Conservation (phyloP, 2,113 vertebrate species). For the Ascaphus truei region DNA sequence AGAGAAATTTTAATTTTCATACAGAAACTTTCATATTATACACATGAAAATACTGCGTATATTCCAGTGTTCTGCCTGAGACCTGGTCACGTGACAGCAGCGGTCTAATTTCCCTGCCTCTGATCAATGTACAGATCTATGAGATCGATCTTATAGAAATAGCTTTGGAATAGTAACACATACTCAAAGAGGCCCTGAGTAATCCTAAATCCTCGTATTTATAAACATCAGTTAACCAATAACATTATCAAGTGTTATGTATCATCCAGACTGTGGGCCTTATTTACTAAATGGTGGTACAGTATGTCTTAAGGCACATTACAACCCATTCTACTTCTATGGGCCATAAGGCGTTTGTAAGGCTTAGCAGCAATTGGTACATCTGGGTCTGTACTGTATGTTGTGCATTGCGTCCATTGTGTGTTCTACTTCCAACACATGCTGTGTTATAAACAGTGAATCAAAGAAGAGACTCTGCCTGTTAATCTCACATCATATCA, state of each 20-base stretch:
- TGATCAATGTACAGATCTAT: not conserved
- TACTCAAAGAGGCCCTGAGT: not conserved
- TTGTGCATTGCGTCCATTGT: too few species aligned
- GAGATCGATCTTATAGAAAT: not conserved
- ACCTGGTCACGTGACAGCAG: not conserved
- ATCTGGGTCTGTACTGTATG: too few species aligned
- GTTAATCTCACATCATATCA: too few species aligned
- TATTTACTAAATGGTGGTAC: not conserved
- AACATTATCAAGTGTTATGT: not conserved
- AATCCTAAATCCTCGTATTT: not conserved
- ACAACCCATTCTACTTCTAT: too few species aligned
- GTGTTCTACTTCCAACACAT: too few species aligned
- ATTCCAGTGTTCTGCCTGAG: not conserved
- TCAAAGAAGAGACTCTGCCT: too few species aligned
- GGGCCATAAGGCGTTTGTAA: too few species aligned
- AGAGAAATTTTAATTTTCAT: conserved; percentile 36
- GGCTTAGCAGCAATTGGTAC: too few species aligned
- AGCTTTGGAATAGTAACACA: not conserved
- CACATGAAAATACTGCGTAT: conserved; percentile 9
- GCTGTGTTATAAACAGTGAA: too few species aligned
- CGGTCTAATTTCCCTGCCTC: not conserved
- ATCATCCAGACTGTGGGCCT: not conserved
- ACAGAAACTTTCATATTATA: conserved; percentile 32
- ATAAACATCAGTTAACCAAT: not conserved
- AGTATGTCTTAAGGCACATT: too few species aligned